Percentiles rank a stretch among this genome's conserved stretches.
Conservation (phyloP, 2,888 invertebrate species). For the Acleris laterana region DNA sequence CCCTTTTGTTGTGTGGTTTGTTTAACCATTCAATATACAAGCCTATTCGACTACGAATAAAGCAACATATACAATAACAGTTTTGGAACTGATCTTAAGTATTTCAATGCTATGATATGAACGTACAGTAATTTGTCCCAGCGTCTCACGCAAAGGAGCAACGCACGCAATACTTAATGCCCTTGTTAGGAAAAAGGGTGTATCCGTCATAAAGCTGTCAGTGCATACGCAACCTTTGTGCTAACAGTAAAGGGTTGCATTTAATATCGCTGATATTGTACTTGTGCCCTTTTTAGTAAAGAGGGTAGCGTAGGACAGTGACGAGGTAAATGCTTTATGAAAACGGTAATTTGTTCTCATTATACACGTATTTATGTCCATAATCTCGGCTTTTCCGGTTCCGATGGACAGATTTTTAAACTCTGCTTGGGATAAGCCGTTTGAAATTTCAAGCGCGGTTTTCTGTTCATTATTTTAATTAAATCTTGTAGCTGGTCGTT, state of each 20-base stretch:
- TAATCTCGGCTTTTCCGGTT: conserved; percentile 20
- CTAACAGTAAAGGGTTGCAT: too few species aligned
- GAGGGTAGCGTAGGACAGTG: conserved; percentile 33
- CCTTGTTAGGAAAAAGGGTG: conserved; percentile 26
- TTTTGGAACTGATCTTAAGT: background rate
- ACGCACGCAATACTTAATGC: conserved; percentile 44
- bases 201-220: too few species aligned
- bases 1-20: background rate
- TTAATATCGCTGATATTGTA: too few species aligned
- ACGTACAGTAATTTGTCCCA: conserved; percentile 25
- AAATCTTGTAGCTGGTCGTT: background rate
- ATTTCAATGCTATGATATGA: conserved; percentile 4
- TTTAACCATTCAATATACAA: background rate
- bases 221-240: too few species aligned
- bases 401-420: conserved; percentile 14
- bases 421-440: conserved; percentile 10
- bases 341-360: conserved; percentile 19
- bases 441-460: conserved; percentile 9
- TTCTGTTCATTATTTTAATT: background rate
- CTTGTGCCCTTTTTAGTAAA: too few species aligned
- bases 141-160: conserved; percentile 54
- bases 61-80: too few species aligned
- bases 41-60: too few species aligned
- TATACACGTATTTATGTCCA: conserved; percentile 1
- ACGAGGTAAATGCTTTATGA: conserved; percentile 41